Conservation (phyloP, 1,140 invertebrate species). For the Caerostris darwini region DNA sequence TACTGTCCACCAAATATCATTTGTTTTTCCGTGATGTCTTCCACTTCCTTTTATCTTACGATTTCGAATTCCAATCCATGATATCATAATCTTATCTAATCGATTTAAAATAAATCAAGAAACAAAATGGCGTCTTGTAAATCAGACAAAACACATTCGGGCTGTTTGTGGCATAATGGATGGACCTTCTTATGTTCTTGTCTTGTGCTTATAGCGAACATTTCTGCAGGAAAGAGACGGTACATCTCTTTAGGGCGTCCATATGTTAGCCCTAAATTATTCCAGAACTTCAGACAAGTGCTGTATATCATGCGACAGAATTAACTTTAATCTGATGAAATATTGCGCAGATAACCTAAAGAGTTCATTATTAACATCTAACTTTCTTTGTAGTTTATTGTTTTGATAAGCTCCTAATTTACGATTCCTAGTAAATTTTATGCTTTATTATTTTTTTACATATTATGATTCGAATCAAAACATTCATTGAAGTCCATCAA, state of each 20-base stretch:
- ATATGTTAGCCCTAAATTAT: neutral
- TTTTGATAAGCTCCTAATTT: too few relatives aligned
- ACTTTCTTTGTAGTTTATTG: too few relatives aligned
- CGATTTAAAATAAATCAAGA: neutral
- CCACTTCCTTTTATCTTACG: neutral
- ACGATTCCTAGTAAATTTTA: too few relatives aligned
- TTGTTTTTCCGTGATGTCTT: neutral
- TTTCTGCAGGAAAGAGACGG: neutral
- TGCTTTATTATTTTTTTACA: too few relatives aligned
- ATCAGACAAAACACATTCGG: neutral
- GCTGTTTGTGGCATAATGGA: conserved; percentile 28
- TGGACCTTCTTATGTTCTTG: neutral
- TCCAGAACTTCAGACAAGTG: neutral
- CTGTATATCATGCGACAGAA: neutral
- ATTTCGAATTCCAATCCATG: neutral
- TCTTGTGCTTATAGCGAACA: neutral
- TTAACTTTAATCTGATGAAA: neutral
- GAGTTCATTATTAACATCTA: neutral
- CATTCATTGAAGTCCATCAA: too few relatives aligned
- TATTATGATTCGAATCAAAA: too few relatives aligned
- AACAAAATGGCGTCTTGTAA: neutral
- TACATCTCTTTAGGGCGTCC: conserved; percentile 27
- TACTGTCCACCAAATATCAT: neutral
- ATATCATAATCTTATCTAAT: neutral
- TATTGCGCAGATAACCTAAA: neutral